phyloP scores from a whole-genome alignment of 2,113 vertebrate genomes.

The Bubo bubo region DNA sequence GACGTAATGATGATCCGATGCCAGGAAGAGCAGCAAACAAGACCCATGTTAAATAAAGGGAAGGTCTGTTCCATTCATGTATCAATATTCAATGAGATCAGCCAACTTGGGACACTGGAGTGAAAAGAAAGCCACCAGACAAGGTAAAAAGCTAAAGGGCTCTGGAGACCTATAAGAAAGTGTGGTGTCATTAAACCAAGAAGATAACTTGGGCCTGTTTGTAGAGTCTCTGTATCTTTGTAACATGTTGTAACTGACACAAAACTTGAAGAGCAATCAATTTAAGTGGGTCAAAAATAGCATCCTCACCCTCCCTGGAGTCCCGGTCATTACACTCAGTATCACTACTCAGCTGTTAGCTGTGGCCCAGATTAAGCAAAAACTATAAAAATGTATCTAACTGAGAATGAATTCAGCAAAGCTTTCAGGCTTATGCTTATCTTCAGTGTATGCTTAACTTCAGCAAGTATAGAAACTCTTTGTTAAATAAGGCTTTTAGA shows the following conservation, averaged over 20 bases:
- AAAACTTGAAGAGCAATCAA: constrained; percentile 16
- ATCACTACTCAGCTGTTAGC: not conserved
- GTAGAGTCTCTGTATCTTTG: not conserved
- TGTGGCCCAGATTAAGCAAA: constrained; percentile 5
- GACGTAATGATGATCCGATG: not conserved
- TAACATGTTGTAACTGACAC: constrained; percentile 4
- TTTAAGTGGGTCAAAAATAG: constrained; percentile 42
- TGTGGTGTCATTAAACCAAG: not conserved
- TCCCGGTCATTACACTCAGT: not conserved
- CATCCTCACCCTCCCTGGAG: not conserved
- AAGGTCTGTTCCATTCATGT: not conserved
- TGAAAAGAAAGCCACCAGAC: not conserved
- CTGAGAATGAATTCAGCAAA: not conserved
- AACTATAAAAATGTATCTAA: not conserved
- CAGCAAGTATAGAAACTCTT: constrained; percentile 39
- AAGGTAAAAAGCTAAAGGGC: not conserved
- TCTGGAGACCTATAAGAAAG: not conserved
- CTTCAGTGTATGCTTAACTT: constrained; percentile 37
- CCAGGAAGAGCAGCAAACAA: constrained; percentile 36
- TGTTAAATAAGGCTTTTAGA: constrained; percentile 31
- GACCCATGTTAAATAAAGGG: not conserved
- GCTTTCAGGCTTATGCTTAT: constrained; percentile 34
- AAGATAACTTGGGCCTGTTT: not conserved
- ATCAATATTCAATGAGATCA: not conserved
- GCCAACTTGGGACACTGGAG: not conserved